A percentile compares a stretch with the other conserved stretches of the same genome.
Evolutionary conservation across 2,797 vertebrate species (phyloP).

Genomic region (Heteromormyrus szaboi): DNA sequence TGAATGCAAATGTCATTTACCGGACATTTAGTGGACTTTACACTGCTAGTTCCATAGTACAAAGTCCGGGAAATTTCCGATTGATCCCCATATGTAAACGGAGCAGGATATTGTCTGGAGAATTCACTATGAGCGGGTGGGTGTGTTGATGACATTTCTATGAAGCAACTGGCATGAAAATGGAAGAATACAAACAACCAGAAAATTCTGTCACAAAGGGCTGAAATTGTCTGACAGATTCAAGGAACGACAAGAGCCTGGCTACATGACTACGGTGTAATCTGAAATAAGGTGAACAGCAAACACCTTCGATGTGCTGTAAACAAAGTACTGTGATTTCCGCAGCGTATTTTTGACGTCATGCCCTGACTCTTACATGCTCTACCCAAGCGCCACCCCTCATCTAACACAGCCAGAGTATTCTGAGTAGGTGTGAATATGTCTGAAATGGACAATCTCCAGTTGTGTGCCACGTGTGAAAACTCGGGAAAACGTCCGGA

Average conservation of each 20-base stretch:
- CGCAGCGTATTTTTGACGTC: not conserved
- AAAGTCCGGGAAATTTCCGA: not conserved
- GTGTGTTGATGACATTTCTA: not conserved
- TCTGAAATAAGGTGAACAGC: not conserved
- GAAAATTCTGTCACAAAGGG: not conserved
- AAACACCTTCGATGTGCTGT: not conserved
- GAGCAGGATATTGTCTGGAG: not conserved
- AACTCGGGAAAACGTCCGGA: not conserved
- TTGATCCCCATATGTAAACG: not conserved
- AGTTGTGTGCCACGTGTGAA: not conserved
- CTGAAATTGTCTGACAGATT: not conserved
- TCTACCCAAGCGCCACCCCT: not conserved
- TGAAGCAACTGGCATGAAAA: not conserved
- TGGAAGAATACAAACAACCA: not conserved
- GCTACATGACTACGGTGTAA: not conserved
- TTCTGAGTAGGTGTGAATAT: not conserved
- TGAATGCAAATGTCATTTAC: not conserved
- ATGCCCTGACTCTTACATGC: not conserved
- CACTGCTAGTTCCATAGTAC: not conserved
- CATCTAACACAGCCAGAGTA: not conserved
- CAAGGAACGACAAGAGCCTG: not conserved
- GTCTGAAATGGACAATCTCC: not conserved
- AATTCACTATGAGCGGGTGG: not conserved
- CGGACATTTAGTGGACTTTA: not conserved
- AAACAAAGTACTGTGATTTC: not conserved